Percentiles rank a stretch among this genome's conserved stretches.
These are phyloP conservation scores for Craseonycteris thonglongyai DNA, from an alignment of 2,113 vertebrate genomes.

Conservation along the genomic window DNA sequence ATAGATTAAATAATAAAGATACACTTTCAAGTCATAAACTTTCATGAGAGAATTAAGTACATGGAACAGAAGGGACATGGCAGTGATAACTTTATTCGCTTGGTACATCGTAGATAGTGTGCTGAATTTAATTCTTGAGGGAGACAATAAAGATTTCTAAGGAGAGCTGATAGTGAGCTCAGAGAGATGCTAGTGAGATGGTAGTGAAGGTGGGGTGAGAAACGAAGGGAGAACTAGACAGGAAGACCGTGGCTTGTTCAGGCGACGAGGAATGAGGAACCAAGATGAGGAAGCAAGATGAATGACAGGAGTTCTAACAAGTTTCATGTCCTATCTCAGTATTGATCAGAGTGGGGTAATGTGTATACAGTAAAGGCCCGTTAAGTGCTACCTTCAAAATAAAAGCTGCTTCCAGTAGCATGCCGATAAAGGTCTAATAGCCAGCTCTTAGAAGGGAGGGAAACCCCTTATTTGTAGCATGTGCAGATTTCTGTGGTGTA, in stretches of 20 bases:
- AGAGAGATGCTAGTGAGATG: background rate
- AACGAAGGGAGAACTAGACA: background rate
- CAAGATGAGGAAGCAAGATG: background rate
- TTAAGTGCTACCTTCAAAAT: background rate
- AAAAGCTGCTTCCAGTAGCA: background rate
- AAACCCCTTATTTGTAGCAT: background rate
- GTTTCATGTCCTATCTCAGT: background rate
- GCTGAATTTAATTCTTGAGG: background rate
- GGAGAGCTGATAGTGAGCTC: background rate
- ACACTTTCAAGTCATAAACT: background rate
- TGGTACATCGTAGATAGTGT: background rate
- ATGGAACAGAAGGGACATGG: background rate
- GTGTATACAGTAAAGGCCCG: background rate
- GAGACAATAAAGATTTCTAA: background rate
- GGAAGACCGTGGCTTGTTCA: background rate
- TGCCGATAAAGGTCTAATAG: background rate
- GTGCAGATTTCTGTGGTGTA: background rate
- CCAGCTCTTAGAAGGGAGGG: background rate
- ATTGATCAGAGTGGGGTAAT: background rate
- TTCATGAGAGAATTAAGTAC: background rate
- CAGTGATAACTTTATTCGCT: background rate
- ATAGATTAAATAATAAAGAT: background rate
- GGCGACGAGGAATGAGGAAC: background rate
- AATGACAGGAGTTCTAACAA: background rate
- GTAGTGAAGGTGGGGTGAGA: background rate